Conservation (phyloP, 2,888 invertebrate species). For the Liopterus haemorrhoidalis region DNA sequence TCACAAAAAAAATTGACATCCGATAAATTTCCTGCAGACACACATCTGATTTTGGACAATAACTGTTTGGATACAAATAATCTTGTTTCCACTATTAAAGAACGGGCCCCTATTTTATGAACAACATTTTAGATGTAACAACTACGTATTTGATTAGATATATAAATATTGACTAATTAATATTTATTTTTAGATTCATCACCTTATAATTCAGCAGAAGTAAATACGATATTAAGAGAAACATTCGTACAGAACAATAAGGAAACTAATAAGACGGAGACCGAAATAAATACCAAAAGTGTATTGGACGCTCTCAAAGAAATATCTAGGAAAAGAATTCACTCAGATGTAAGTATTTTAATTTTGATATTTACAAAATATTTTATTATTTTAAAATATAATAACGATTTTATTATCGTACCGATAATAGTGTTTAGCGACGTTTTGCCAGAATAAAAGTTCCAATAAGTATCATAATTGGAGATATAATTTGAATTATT, state of each 20-base stretch:
- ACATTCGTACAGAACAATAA: slow-evolving; percentile 18
- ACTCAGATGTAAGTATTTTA: slow-evolving; percentile 42
- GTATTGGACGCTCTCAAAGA: slow-evolving; percentile 53
- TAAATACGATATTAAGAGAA: slow-evolving; percentile 19
- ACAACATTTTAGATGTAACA: not conserved
- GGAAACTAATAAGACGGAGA: slow-evolving; percentile 41
- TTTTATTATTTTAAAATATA: too few species aligned
- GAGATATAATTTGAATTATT: not conserved
- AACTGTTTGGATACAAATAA: too few species aligned
- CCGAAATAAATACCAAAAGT: slow-evolving; percentile 46
- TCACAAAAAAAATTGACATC: too few species aligned
- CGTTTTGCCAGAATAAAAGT: not conserved
- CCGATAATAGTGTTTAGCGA: too few species aligned
- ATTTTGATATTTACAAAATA: slow-evolving; percentile 1
- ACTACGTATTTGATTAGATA: not conserved
- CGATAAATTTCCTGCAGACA: too few species aligned
- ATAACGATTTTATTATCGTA: too few species aligned
- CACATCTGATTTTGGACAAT: too few species aligned
- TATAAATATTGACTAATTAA: not conserved
- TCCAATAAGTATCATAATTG: not conserved
- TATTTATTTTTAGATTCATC: slow-evolving; percentile 11
- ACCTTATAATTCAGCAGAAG: slow-evolving; percentile 15
- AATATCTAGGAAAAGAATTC: slow-evolving; percentile 53
- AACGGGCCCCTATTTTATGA: too few species aligned
- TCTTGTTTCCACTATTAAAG: too few species aligned